Percentiles rank a stretch among this genome's conserved stretches.
Conservation (phyloP, 2,797 vertebrate genomes). For the Manis pentadactyla region DNA sequence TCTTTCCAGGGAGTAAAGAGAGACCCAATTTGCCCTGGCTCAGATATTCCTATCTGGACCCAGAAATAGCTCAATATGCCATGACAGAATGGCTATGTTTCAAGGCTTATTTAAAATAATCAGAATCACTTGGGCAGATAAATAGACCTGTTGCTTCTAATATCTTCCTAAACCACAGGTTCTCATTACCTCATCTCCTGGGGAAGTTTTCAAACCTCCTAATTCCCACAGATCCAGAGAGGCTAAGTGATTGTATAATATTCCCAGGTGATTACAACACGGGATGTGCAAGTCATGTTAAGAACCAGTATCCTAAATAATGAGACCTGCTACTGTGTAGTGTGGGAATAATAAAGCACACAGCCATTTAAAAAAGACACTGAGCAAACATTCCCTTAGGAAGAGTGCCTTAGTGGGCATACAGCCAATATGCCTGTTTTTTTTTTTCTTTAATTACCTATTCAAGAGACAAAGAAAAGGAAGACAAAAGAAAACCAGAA, state of each 20-base stretch:
- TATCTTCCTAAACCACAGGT: neutral
- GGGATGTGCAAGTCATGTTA: neutral
- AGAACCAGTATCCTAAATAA: neutral
- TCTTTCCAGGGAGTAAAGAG: neutral
- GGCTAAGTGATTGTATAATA: neutral
- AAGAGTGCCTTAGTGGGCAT: neutral
- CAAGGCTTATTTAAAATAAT: neutral
- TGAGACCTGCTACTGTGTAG: neutral
- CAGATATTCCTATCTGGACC: neutral
- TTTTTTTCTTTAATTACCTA: neutral
- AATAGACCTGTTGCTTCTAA: neutral
- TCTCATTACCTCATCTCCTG: neutral
- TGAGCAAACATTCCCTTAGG: neutral
- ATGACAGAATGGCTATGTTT: neutral
- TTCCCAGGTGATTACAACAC: neutral
- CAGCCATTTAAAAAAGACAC: neutral
- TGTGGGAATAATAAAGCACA: neutral
- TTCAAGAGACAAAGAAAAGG: neutral
- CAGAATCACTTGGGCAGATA: neutral
- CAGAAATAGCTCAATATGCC: neutral
- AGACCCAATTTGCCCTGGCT: neutral
- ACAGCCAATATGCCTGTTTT: neutral
- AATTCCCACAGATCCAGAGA: neutral
- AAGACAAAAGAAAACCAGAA: neutral
- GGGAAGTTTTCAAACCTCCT: neutral